These are phyloP conservation scores for Aleiodes alternator DNA, from an alignment of 2,888 invertebrate genomes.

Conservation along the genomic window DNA sequence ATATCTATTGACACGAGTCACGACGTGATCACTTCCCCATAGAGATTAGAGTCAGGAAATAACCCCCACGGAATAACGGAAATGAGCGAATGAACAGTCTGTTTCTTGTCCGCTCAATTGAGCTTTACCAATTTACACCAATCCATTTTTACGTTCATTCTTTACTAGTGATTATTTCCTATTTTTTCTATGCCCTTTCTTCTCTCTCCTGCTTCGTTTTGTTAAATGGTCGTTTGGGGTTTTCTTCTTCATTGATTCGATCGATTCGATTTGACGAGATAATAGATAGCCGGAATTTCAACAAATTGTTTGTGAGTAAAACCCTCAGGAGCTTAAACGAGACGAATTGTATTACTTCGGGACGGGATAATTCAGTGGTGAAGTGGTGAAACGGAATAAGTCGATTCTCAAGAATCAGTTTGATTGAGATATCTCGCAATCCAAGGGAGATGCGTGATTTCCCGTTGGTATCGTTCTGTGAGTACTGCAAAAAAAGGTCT, in stretches of 20 bases:
- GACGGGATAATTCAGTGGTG: too few relatives aligned
- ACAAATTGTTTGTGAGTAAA: slow-evolving; percentile 41
- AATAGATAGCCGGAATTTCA: slow-evolving; percentile 50
- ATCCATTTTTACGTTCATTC: slow-evolving; percentile 21
- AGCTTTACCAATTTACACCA: slow-evolving; percentile 13
- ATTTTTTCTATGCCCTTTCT: not conserved
- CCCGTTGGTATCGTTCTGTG: too few relatives aligned
- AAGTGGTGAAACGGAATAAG: too few relatives aligned
- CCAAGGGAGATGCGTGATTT: too few relatives aligned
- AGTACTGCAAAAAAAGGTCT: too few relatives aligned
- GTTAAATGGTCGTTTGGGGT: not conserved
- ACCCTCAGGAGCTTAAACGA: not conserved
- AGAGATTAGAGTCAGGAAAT: slow-evolving; percentile 41
- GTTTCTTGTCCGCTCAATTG: slow-evolving; percentile 1
- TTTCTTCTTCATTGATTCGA: slow-evolving; percentile 16
- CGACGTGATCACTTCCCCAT: slow-evolving; percentile 23
- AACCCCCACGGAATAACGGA: slow-evolving; percentile 34
- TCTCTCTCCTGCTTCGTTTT: not conserved
- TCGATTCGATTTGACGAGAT: slow-evolving; percentile 41
- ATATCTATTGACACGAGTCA: not conserved
- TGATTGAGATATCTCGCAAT: too few relatives aligned
- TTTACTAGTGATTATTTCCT: not conserved
- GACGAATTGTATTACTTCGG: too few relatives aligned
- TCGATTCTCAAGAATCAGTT: too few relatives aligned
- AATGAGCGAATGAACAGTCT: slow-evolving; percentile 38